Evolutionary conservation across 1,140 invertebrate species (phyloP).

Genomic region (Goniozus legneri): DNA sequence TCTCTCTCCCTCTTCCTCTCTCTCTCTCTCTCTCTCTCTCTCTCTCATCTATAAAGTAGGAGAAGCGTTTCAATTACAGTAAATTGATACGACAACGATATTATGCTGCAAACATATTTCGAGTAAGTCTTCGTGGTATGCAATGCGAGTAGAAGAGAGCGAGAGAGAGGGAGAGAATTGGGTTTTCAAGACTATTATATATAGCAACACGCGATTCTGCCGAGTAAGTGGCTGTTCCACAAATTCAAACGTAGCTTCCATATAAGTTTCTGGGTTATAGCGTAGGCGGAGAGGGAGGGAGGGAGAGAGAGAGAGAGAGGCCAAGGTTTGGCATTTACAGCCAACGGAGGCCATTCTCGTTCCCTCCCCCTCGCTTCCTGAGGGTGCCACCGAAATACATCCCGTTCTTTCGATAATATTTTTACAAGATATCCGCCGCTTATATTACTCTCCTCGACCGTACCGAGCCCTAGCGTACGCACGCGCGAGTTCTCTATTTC

Average conservation of each 20-base stretch:
- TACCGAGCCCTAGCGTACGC: not conserved
- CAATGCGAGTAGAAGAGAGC: too few species aligned
- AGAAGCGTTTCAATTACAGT: slow-evolving; percentile 12
- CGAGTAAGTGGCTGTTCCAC: slow-evolving; percentile 14
- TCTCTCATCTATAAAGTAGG: too few species aligned
- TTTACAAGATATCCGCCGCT: slow-evolving; percentile 10
- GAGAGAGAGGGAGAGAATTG: too few species aligned
- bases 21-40: too few species aligned
- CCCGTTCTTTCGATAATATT: slow-evolving; percentile 23
- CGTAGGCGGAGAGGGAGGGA: too few species aligned
- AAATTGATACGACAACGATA: slow-evolving; percentile 11
- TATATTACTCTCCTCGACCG: not conserved
- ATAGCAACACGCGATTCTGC: slow-evolving; percentile 7
- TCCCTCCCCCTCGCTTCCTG: too few species aligned
- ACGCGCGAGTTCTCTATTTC: not conserved
- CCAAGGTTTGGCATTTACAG: too few species aligned
- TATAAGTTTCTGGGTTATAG: too few species aligned
- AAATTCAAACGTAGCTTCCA: slow-evolving; percentile 15
- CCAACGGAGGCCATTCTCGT: too few species aligned
- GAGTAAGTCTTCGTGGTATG: slow-evolving; percentile 15
- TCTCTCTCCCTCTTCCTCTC: too few species aligned
- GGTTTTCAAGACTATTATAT: slow-evolving; percentile 12
- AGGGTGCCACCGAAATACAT: too few species aligned
- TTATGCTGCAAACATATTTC: slow-evolving; percentile 8
- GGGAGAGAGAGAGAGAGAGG: too few species aligned